Evolutionary conservation across 1,140 invertebrate species (phyloP), one percentile per base, ranked within the genome.

Genomic region (Halesus radiatus): DNA sequence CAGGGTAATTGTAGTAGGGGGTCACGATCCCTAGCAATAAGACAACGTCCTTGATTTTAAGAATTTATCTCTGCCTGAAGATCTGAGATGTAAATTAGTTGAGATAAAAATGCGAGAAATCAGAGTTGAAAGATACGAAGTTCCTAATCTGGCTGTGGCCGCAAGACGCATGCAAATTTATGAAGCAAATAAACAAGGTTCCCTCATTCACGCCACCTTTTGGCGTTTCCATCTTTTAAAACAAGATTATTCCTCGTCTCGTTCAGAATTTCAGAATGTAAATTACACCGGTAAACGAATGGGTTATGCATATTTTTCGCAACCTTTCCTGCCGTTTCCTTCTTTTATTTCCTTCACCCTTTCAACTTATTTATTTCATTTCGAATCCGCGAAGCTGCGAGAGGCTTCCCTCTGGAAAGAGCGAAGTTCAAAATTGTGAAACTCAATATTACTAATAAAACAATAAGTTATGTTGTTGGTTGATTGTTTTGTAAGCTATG

Each of bases 261-360:
- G 23, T 60, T 60, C 18, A 20, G 32, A 32, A 32, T 32, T 32
- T 32, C 32, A 32, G 56, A 20, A 60, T 60, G 56, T 60, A 60
- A 60, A 60, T 60, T 60, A 60, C 56, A 22, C 18, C 56, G n/a
- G 56, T 60, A 20, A 60, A 60, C 56, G 56, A 60, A 60, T 60
- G n/a, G 37, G 37, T 13, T 45, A 45, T 45, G 56, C 56, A 60
- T 20, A 60, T 60, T 60, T 60, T 20, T 22, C 56, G 18, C 56
- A 18, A 60, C 56, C 23, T 60, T 60, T 20, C 8, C 8, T 20
- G 23, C 15, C 18, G 18, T 60, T 23, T 60, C 23, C 3, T 60
- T 23, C 15, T 60, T 60, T 13, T 18, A 22, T 20, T 60, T 23
- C n/a, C 23, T 22, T 5, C 54, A 22, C n/a, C 18, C 18, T 23